A percentile compares a stretch with the other conserved stretches of the same genome.
Evolutionary conservation across 2,888 invertebrate genomes (phyloP).

Genomic region (Aphrophora alni): DNA sequence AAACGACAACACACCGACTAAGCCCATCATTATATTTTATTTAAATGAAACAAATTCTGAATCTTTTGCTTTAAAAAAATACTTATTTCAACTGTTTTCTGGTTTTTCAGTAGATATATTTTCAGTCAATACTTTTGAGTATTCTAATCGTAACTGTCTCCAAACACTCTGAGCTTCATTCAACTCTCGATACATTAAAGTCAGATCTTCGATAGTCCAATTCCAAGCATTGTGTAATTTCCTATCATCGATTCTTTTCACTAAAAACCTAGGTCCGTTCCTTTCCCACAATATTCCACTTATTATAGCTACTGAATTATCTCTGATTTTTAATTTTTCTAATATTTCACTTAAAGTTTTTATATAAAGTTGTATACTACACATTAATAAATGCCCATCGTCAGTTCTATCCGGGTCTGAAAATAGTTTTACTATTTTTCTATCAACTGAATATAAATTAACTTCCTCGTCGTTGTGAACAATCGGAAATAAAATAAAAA

Average conservation of each 20-base stretch:
- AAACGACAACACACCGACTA: no score
- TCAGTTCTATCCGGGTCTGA: neutral
- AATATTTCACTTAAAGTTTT: conserved; percentile 18
- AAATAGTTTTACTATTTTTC: conserved; percentile 17
- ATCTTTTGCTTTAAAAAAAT: no score
- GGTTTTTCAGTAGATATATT: neutral
- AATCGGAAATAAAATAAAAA: neutral
- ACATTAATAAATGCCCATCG: conserved; percentile 11
- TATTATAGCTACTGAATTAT: conserved; percentile 20
- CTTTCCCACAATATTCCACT: conserved; percentile 29
- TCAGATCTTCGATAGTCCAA: conserved; percentile 23
- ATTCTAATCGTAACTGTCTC: conserved; percentile 22
- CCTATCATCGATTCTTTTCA: conserved; percentile 28
- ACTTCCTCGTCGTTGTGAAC: conserved; percentile 17
- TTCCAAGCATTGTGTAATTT: conserved; percentile 5
- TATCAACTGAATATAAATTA: conserved; percentile 30
- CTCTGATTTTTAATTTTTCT: neutral
- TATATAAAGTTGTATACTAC: conserved; percentile 14
- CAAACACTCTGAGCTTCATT: conserved; percentile 27
- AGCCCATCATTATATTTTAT: no score
- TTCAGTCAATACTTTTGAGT: conserved; percentile 29
- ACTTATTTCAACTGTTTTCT: neutral
- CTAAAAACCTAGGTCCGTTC: conserved; percentile 29
- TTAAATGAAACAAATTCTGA: no score
- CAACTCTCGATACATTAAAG: conserved; percentile 21